phyloP scores from a whole-genome alignment of 1,140 invertebrate species.

The Drosophila sechellia region DNA sequence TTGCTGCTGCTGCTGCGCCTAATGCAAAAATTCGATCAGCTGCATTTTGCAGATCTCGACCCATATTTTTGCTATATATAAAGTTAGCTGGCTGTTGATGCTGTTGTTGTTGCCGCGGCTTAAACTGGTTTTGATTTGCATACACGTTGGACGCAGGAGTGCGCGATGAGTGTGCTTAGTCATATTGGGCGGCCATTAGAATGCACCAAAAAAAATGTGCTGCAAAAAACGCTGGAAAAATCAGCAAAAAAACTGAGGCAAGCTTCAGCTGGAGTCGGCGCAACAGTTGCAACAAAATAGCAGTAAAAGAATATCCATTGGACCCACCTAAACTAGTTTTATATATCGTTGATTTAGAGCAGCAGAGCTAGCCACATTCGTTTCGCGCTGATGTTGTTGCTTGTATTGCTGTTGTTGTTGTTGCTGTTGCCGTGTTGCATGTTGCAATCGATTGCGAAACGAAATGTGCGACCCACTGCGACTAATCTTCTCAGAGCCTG shows the following conservation, averaged over 20 bases:
- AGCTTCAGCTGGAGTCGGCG: conserved; percentile 39
- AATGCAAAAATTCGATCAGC: conserved; percentile 84
- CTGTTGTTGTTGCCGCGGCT: conserved; percentile 41
- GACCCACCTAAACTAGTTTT: conserved; percentile 84
- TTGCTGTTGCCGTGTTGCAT: conserved; percentile 65
- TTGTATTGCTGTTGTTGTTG: conserved; percentile 40
- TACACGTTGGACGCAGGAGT: conserved; percentile 80
- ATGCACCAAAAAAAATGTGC: conserved; percentile 61
- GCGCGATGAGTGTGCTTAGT: conserved; percentile 84
- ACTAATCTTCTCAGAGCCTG: conserved; percentile 75
- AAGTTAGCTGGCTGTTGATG: conserved; percentile 44
- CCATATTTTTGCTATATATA: conserved; percentile 80
- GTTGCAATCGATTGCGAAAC: conserved; percentile 83
- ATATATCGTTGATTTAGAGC: conserved; percentile 77
- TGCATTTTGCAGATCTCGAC: conserved; percentile 83
- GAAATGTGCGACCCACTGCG: conserved; percentile 82
- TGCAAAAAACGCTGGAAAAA: conserved; percentile 8
- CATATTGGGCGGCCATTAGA: conserved; percentile 85
- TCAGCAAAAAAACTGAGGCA: conserved; percentile 19
- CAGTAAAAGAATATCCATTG: conserved; percentile 83
- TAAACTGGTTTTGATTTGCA: conserved; percentile 84
- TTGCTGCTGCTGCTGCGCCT: conserved; percentile 73
- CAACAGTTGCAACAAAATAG: conserved; percentile 72
- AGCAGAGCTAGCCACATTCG: conserved; percentile 71
- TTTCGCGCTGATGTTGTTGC: conserved; percentile 59